Evolutionary conservation across 2,113 vertebrate genomes (phyloP).

Genomic region (Clarias macrocephalus): DNA sequence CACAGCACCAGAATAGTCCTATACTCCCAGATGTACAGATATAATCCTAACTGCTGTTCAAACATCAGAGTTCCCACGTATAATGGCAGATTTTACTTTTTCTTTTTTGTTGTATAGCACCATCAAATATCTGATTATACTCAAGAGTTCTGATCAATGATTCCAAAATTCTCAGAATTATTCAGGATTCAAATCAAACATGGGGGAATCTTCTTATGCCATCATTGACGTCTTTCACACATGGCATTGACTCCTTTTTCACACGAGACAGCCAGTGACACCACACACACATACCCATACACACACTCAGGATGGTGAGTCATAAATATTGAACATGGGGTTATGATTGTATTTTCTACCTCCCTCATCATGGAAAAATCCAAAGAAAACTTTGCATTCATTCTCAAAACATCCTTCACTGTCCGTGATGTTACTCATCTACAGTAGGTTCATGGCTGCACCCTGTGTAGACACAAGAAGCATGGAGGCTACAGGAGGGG

Average conservation of each 20-base stretch:
- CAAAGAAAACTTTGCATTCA: background rate
- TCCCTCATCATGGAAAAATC: background rate
- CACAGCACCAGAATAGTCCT: background rate
- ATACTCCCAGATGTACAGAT: background rate
- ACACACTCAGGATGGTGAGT: background rate
- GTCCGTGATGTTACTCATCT: background rate
- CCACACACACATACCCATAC: too few relatives aligned
- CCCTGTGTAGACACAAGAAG: background rate
- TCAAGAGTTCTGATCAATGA: background rate
- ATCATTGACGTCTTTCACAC: background rate
- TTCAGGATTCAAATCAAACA: slow-evolving; percentile 3
- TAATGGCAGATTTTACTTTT: background rate
- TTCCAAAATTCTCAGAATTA: background rate
- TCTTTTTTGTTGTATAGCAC: background rate
- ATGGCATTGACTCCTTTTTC: background rate
- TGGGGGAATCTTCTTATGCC: background rate
- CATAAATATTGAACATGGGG: background rate
- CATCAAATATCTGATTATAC: background rate
- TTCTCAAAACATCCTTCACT: background rate
- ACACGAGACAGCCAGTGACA: background rate
- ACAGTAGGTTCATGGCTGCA: too few relatives aligned
- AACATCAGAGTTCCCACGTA: background rate
- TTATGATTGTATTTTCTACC: background rate
- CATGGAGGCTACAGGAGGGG: slow-evolving; percentile 1
- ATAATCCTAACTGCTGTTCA: background rate